Evolutionary conservation across 2,888 invertebrate species (phyloP).

Genomic region (Dicranocentrus wangi): DNA sequence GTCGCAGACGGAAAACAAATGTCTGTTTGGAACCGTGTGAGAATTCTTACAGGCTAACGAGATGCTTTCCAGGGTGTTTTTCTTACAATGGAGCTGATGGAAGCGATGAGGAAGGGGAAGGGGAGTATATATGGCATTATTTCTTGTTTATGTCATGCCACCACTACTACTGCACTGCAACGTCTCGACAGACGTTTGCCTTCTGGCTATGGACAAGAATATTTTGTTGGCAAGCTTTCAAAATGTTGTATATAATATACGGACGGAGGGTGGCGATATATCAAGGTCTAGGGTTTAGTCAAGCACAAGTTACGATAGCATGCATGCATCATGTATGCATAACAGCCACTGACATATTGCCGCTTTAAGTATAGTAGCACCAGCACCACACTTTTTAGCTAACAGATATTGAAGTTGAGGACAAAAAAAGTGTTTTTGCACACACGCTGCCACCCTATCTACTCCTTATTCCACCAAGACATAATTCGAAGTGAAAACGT

Average conservation of each 20-base stretch:
- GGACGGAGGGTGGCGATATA: too few species aligned
- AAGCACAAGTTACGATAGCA: neutral
- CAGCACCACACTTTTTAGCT: too few species aligned
- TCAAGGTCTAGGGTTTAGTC: too few species aligned
- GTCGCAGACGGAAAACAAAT: too few species aligned
- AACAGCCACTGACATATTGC: conserved; percentile 21
- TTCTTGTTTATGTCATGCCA: neutral
- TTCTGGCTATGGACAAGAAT: too few species aligned
- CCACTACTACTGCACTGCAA: neutral
- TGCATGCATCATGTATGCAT: conserved; percentile 15
- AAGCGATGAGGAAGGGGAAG: neutral
- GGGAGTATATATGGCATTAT: too few species aligned
- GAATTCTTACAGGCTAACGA: too few species aligned
- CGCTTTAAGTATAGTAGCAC: too few species aligned
- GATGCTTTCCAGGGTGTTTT: neutral
- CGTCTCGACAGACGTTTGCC: neutral
- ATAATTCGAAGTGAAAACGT: conserved; percentile 9
- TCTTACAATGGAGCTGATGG: conserved; percentile 1
- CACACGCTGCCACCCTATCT: neutral
- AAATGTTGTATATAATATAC: conserved; percentile 1
- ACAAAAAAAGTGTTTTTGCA: neutral
- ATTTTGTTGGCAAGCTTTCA: conserved; percentile 32
- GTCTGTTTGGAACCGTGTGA: too few species aligned
- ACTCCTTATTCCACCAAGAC: neutral
- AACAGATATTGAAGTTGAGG: neutral